Conservation (phyloP, 2,888 invertebrate genomes). For the Agrotis exclamationis region DNA sequence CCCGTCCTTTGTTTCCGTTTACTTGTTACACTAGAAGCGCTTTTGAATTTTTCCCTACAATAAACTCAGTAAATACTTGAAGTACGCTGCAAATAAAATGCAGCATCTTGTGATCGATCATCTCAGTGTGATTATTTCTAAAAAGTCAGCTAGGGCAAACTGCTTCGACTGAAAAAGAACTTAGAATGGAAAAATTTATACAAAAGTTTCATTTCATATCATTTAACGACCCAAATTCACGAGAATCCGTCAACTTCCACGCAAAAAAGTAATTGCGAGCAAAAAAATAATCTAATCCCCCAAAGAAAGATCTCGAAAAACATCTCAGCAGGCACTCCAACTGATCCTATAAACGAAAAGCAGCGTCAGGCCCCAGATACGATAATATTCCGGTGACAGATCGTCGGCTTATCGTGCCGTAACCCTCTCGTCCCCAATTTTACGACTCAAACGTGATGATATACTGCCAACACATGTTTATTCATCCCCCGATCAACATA, state of each 20-base stretch:
- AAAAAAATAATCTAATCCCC: slow-evolving; percentile 13
- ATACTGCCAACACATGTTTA: slow-evolving; percentile 66
- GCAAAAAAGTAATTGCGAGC: not conserved
- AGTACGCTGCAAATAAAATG: too few relatives aligned
- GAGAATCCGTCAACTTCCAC: not conserved
- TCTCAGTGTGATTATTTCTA: too few relatives aligned
- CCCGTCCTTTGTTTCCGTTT: too few relatives aligned
- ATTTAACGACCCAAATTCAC: not conserved
- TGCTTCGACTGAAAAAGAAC: too few relatives aligned
- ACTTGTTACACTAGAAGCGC: too few relatives aligned
- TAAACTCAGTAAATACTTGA: too few relatives aligned
- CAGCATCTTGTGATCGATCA: too few relatives aligned
- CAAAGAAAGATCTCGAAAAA: slow-evolving; percentile 15
- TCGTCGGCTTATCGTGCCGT: slow-evolving; percentile 61
- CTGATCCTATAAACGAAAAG: slow-evolving; percentile 45
- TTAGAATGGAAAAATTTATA: too few relatives aligned
- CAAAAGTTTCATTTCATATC: not conserved
- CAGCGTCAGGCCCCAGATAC: slow-evolving; percentile 57
- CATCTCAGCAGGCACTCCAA: slow-evolving; percentile 26
- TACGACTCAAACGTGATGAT: slow-evolving; percentile 63
- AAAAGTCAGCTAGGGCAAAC: too few relatives aligned
- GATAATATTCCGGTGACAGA: slow-evolving; percentile 65
- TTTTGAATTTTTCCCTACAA: too few relatives aligned
- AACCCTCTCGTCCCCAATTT: slow-evolving; percentile 61
- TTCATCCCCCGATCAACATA: slow-evolving; percentile 63